Evolutionary conservation across 1,140 invertebrate genomes (phyloP).

Genomic region (Magallana ariakensis): DNA sequence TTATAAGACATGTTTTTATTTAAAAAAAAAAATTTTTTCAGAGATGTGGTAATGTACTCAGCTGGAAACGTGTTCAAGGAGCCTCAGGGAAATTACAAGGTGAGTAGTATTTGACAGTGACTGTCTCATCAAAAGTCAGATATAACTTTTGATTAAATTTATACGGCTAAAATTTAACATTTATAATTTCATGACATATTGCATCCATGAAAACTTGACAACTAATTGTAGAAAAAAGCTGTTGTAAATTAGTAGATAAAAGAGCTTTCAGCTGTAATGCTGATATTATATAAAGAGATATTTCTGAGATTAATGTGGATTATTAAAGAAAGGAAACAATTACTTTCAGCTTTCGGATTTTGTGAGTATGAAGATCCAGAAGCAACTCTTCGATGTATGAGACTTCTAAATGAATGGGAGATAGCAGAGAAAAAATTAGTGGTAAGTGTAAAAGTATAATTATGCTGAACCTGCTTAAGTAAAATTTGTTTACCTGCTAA

Average conservation of each 20-base stretch:
- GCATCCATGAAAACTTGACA: too few species aligned
- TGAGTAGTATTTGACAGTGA: constrained; percentile 55
- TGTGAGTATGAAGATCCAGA: constrained; percentile 97
- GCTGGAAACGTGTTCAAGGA: constrained; percentile 97
- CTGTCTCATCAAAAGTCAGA: neutral
- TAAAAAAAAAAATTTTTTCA: constrained; percentile 63
- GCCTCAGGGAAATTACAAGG: constrained; percentile 84
- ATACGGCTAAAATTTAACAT: too few species aligned
- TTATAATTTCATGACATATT: too few species aligned
- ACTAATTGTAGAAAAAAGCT: too few species aligned
- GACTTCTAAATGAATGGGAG: constrained; percentile 95
- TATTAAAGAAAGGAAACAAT: neutral
- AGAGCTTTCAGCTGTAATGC: too few species aligned
- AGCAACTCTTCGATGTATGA: constrained; percentile 94
- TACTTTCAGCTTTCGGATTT: constrained; percentile 93
- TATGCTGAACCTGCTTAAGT: too few species aligned
- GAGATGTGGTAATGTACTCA: constrained; percentile 92
- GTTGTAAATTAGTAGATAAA: too few species aligned
- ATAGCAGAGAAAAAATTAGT: constrained; percentile 96
- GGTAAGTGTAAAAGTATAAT: constrained; percentile 78
- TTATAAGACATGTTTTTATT: too few species aligned
- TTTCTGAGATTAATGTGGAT: too few species aligned
- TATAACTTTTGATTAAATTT: too few species aligned
- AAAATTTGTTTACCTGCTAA: too few species aligned
- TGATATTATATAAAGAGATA: too few species aligned